Base-by-base conservation (phyloP, 1,140 invertebrate genomes). In the Chironomus striatipennis region DNA sequence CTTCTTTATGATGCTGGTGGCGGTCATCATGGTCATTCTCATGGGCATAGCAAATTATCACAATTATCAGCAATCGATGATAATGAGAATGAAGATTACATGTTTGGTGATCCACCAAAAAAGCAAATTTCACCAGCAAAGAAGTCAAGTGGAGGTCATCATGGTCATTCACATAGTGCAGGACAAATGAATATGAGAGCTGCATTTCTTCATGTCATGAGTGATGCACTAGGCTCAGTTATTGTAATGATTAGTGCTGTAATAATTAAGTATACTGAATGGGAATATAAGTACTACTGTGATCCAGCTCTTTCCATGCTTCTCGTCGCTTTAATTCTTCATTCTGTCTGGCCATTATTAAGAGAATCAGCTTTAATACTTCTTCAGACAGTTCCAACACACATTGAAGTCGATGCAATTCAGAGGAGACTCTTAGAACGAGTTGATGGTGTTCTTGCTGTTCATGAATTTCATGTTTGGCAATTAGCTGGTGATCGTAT, bases 131-230 rank as follows among this genome's bases (percentile, higher is more conserved):
- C 21, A 42, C 24, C 42, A 42, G 12, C 21, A 2, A 73, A 82
- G 74, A 78, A 81, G 65, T 77, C 79, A 4, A 77, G 82, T 10
- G 65, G 65, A 0, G 21, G 80, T 74, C 80, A 79, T 43, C 88
- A 90, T 76, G 83, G 84, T 3, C 87, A 90, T 77, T 81, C 84
- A 73, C 85, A 87, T 75, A 88, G 90, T 78, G 87, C 91, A 0
- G 89, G 89, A 24, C 92, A 97, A 79, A 92, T 99, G 90, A 99
- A 99, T 80, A 98, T 98, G 93, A 87, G 92, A 73, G 97, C 96
- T 17, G 98, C 98, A 0, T 99, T 99, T 81, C 86, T 99, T 67
- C 98, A 99, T 83, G 92, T 99, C 6, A 81, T 99, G 6, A 97
- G 96, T 24, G 98, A 99, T 85, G 97, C 97, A 21, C 83, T 98